Conservation (phyloP, 2,113 vertebrate genomes). For the Aythya baeri region DNA sequence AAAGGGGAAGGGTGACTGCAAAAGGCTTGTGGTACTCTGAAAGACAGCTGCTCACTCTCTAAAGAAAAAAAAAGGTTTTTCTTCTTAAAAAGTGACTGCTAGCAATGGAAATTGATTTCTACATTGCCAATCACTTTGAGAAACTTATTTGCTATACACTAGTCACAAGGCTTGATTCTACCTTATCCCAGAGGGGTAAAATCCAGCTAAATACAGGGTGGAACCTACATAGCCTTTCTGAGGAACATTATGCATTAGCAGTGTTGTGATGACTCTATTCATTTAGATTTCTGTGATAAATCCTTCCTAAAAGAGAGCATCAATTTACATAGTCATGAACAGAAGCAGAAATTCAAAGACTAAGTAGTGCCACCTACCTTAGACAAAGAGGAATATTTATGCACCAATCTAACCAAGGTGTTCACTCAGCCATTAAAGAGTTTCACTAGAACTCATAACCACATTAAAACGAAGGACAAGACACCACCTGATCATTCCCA, state of each 20-base stretch:
- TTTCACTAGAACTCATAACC: background rate
- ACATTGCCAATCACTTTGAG: background rate
- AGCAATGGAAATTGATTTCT: background rate
- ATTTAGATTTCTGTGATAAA: background rate
- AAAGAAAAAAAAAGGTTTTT: background rate
- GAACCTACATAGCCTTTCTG: background rate
- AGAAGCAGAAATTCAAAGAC: background rate
- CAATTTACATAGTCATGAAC: background rate
- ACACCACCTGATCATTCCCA: background rate
- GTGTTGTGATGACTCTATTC: background rate
- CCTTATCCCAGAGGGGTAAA: background rate
- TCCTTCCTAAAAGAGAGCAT: background rate
- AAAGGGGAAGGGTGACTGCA: background rate
- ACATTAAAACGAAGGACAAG: background rate
- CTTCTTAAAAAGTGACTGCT: background rate
- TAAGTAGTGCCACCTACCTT: background rate
- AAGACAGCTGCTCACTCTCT: background rate
- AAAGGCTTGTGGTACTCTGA: background rate
- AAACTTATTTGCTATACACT: background rate
- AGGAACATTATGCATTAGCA: background rate
- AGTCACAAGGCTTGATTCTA: background rate
- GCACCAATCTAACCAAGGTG: background rate
- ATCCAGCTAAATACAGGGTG: background rate
- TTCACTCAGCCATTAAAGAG: background rate
- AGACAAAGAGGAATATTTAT: background rate